Base-by-base conservation (phyloP, 1,140 invertebrate genomes). In the Cheumatopsyche charites region DNA sequence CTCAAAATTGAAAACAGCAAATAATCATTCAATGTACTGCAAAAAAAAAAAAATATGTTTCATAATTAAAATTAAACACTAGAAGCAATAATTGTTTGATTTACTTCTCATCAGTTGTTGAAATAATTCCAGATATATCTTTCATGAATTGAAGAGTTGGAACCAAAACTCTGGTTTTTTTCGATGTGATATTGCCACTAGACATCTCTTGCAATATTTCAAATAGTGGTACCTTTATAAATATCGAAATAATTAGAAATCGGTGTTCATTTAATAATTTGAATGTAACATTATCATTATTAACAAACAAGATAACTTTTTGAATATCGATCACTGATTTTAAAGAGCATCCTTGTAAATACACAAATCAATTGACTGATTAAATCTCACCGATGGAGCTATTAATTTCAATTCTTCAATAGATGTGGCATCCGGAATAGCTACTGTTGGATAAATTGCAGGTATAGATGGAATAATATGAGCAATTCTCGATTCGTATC, bases 361-460 rank as follows among this genome's bases (percentile, higher is more conserved):
- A n/a, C n/a, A n/a, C n/a, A n/a, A n/a, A n/a, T n/a, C n/a, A n/a
- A n/a, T n/a, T n/a, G n/a, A n/a, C n/a, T n/a, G n/a, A n/a, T n/a
- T n/a, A 55, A 55, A 55, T 15, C 55, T 58, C 21, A 58, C 55
- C 11, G 55, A 17, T 23, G 21, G 55, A 12, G 55, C 55, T 12
- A 9, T 11, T 58, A 9, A 9, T 25, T 25, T 26, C 21, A 58
- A 25, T 25, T 12, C 13, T 25, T 12, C 12, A 21, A 58, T 19
- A 19, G 13, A 25, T 23, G 21, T 25, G 3, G 17, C 17, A 19
- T 55, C 15, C 9, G 21, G 1, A 4, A 55, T 5, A 9, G 3
- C 29, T 36, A 25, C 9, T 58, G 23, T 23, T 25, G 7, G 47
- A 52, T 9, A 19, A 17, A 9, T 17, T 1, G n/a, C 47, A 45